A percentile compares a stretch with the other conserved stretches of the same genome.
Conservation (phyloP, 2,888 invertebrate genomes). For the Lasioglossum villosulum region DNA sequence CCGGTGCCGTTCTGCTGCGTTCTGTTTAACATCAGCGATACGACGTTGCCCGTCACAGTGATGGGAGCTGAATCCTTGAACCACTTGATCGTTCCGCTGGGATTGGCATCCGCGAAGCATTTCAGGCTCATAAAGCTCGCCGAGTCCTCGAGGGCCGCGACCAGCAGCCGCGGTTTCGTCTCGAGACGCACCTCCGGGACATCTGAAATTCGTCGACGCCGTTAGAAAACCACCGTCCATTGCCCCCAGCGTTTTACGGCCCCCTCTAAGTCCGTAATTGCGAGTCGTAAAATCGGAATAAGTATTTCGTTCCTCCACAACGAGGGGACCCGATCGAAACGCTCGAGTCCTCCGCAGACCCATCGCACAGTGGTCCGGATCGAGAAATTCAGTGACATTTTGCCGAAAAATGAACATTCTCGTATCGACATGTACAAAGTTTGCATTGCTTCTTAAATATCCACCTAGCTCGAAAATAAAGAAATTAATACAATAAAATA, state of each 20-base stretch:
- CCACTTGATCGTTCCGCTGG: conserved; percentile 86
- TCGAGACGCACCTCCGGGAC: conserved; percentile 85
- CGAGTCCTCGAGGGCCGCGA: conserved; percentile 85
- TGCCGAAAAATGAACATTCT: no score
- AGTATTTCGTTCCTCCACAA: neutral
- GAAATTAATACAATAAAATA: no score
- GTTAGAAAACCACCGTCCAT: neutral
- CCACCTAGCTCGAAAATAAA: no score
- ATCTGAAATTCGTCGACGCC: conserved; percentile 82
- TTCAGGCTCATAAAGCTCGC: conserved; percentile 85
- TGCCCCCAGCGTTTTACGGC: neutral
- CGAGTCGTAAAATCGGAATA: conserved; percentile 14
- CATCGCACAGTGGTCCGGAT: no score
- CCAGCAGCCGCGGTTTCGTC: conserved; percentile 85
- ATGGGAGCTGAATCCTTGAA: conserved; percentile 81
- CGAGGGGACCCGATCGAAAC: neutral
- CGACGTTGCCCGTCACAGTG: conserved; percentile 69
- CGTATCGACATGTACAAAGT: no score
- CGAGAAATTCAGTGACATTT: no score
- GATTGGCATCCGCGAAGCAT: conserved; percentile 87
- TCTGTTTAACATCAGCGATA: conserved; percentile 85
- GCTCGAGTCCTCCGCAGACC: neutral
- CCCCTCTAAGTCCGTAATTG: conserved; percentile 13
- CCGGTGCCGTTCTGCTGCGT: conserved; percentile 84
- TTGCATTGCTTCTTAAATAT: no score